Base-by-base conservation (phyloP, 2,113 vertebrate genomes). In the Syrrhaptes paradoxus region DNA sequence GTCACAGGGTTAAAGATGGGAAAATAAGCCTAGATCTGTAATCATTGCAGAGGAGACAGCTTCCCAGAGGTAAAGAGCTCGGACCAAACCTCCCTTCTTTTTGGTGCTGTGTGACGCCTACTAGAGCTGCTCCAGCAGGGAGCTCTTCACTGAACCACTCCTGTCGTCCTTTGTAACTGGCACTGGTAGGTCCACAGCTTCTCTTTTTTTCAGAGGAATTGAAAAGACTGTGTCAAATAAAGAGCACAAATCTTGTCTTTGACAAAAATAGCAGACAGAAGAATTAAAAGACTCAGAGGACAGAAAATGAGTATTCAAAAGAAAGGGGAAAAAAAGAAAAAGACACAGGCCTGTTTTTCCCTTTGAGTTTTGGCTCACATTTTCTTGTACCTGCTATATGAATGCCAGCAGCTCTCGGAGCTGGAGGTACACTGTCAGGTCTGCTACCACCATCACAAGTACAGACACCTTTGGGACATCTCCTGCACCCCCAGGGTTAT, bases 191-290 rank as follows among this genome's bases (percentile, higher is more conserved):
- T 46, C 67, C 55, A 72, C 11, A 75, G 57, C 26, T 89, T 51
- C 46, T 71, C 11, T 20, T 43, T 68, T 57, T 72, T 63, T 62
- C 34, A 54, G 49, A 89, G 17, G 31, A 87, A 28, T 57, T 90
- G 81, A 87, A 95, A 95, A 89, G 89, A 36, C 46, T 74, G 13
- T 68, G 70, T 61, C 70, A 89, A 91, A 86, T 43, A 84, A 87
- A 85, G 66, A 82, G 70, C 38, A 71, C 21, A 71, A 89, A 68
- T 32, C 65, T 85, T 76, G 65, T 49, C 80, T 91, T 82, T 85
- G 81, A 78, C 84, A 87, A 82, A 96, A 95, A 92, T 89, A 94
- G 54, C 28, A 73, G 66, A 32, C 9, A 92, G 59, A 74, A 86
- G 72, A 94, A 91, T 85, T 92, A 76, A 82, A 77, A 77, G 70